Evolutionary conservation across 2,888 invertebrate species (phyloP), one percentile per base, ranked within the genome.

Genomic region (Volucella inflata): DNA sequence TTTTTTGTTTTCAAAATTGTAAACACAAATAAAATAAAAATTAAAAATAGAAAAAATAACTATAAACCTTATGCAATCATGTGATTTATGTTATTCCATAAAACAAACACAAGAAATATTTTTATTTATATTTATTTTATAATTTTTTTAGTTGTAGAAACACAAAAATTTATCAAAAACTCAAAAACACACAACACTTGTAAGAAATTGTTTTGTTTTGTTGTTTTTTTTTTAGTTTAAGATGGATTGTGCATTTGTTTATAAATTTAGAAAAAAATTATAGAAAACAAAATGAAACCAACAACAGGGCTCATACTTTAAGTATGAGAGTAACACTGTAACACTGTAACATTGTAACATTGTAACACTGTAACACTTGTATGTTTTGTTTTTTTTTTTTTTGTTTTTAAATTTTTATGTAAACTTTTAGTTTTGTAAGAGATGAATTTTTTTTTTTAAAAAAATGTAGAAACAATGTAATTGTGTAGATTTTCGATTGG

Each of bases 191-290:
- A 70, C n/a, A 59, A 8, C 36, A 36, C 53, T 53, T 55, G 55
- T 46, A 44, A 40, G 68, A 67, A 70, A 55, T 57, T 30, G 42
- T 44, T 42, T 46, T 51, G 42, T 64, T 59, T 55, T 83, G 55
- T 21, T 59, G 51, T 77, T 65, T 42, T 67, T 80, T 81, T 80
- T 50, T 71, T 78, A 84, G 65, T 89, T 87, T 88, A 75, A 88
- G 88, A 82, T 77, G 62, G 50, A 46, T 79, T 84, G 77, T 84
- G 87, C 76, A 62, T 87, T 83, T 87, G 60, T 78, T 65, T 21
- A 11, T 21, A 30, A 9, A 17, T 48, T 21, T 14, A 40, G 1
- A 8, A 55, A 6, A 50, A 38, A 36, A 59, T 59, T 42, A 17
- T 44, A 14, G 48, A 71, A 50, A 42, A 62, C 36, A 14, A 55